phyloP scores from a whole-genome alignment of 2,888 invertebrate species.

The Agrochola circellaris region DNA sequence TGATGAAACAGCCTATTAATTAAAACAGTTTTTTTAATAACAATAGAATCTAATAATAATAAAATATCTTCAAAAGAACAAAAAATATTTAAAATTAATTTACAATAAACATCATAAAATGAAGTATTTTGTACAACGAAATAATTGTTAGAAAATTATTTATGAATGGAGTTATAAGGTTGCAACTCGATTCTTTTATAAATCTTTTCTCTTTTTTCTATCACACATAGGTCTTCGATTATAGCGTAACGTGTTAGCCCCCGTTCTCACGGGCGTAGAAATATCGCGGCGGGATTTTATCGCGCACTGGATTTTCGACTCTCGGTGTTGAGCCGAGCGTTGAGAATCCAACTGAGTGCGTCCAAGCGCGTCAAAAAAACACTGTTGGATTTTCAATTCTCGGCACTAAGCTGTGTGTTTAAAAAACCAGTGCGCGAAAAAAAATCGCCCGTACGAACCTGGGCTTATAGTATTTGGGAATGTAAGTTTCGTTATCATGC shows the following conservation, averaged over 20 bases:
- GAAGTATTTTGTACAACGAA: conserved; percentile 56
- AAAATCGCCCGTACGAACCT: not conserved
- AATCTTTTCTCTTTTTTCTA: not conserved
- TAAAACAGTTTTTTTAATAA: conserved; percentile 14
- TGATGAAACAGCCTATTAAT: conserved; percentile 40
- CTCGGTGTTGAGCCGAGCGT: not conserved
- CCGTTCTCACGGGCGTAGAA: not conserved
- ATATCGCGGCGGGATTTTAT: not conserved
- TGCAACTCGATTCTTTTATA: not conserved
- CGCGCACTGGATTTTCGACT: not conserved
- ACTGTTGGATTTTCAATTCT: no score
- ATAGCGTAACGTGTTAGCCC: not conserved
- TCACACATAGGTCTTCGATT: not conserved
- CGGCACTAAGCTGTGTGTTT: not conserved
- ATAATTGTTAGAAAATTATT: conserved; percentile 38
- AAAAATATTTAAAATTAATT: conserved; percentile 48
- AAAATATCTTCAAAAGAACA: conserved; percentile 49
- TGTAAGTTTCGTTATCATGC: conserved; percentile 23
- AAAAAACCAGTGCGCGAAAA: not conserved
- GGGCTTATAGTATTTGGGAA: conserved; percentile 17
- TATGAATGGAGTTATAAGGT: conserved; percentile 8
- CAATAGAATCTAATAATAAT: conserved; percentile 33
- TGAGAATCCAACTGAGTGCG: no score
- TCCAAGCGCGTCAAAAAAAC: no score
- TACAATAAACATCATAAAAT: conserved; percentile 53